Evolutionary conservation across 2,888 invertebrate species (phyloP).

Genomic region (Caenorhabditis zanzibari): DNA sequence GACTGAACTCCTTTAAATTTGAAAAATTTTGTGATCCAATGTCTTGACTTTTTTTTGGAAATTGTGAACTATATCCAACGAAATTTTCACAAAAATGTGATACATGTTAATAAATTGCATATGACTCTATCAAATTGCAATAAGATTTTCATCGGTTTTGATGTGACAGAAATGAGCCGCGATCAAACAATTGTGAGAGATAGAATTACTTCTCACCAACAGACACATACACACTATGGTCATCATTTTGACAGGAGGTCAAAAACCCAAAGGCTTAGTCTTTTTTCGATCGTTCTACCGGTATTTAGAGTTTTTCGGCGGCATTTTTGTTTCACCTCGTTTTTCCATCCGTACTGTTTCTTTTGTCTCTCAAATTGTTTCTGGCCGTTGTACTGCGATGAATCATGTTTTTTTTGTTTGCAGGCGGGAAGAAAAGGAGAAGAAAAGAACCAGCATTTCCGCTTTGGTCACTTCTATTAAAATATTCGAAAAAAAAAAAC

Average conservation of each 20-base stretch:
- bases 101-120: too few relatives aligned
- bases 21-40: neutral
- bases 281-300: neutral
- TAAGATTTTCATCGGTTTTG: neutral
- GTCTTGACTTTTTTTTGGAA: conserved; percentile 5
- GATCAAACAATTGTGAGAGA: conserved; percentile 35
- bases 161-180: conserved; percentile 54
- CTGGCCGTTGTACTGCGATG: conserved; percentile 34
- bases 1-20: conserved; percentile 3
- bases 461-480: conserved; percentile 22
- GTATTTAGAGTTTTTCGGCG: neutral
- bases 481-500: neutral
- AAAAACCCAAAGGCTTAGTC: neutral
- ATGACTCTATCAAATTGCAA: too few relatives aligned
- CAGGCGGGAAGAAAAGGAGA: conserved; percentile 5
- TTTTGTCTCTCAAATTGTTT: conserved; percentile 4
- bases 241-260: conserved; percentile 1
- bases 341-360: conserved; percentile 32
- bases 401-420: conserved; percentile 48
- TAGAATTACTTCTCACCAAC: conserved; percentile 6
- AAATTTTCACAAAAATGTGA: too few relatives aligned
- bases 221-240: conserved; percentile 1
- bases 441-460: conserved; percentile 16
- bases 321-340: conserved; percentile 3
- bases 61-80: too few relatives aligned